Evolutionary conservation across 2,113 vertebrate genomes (phyloP).

Genomic region (Typhlomys cinereus): DNA sequence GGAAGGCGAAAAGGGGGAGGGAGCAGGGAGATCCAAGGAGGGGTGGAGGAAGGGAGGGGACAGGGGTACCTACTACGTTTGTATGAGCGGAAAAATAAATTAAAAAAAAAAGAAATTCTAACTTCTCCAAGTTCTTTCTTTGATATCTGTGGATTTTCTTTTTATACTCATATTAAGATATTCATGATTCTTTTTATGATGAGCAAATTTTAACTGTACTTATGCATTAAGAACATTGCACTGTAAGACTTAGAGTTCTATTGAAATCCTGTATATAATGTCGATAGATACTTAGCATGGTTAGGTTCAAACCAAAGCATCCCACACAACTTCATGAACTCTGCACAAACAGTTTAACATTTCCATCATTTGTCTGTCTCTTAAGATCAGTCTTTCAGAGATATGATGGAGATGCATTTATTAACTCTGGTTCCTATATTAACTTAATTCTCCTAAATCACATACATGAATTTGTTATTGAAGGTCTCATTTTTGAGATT

Average conservation of each 20-base stretch:
- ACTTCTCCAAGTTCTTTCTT: not conserved
- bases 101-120: too few relatives aligned
- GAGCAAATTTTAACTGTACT: not conserved
- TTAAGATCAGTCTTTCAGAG: not conserved
- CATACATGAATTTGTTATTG: not conserved
- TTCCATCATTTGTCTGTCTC: not conserved
- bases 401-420: not conserved
- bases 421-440: not conserved
- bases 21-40: too few relatives aligned
- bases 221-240: not conserved
- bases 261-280: not conserved
- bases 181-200: not conserved
- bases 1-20: too few relatives aligned
- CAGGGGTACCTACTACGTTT: too few relatives aligned
- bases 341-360: not conserved
- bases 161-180: not conserved
- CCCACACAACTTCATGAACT: not conserved
- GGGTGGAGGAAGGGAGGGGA: too few relatives aligned
- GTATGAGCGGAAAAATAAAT: too few relatives aligned
- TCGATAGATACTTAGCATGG: not conserved
- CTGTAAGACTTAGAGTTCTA: not conserved
- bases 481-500: not conserved
- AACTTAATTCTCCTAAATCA: not conserved
- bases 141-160: constrained; percentile 2
- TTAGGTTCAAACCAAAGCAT: not conserved